Conservation (phyloP, 2,797 vertebrate species). For the Ceryle rudis region DNA sequence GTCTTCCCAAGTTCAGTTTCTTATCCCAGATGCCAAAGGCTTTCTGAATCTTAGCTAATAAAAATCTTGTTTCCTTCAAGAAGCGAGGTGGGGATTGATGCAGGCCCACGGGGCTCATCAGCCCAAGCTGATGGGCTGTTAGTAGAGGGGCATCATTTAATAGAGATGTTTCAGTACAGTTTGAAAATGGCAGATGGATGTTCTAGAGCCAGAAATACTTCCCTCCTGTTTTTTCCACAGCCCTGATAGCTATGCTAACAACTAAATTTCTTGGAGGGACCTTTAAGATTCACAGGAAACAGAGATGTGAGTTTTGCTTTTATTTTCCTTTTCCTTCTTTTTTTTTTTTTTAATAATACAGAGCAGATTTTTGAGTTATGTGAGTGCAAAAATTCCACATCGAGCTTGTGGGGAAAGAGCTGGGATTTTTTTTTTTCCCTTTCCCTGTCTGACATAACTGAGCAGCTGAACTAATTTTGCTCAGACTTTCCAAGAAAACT, state of each 20-base stretch:
- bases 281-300: neutral
- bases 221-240: neutral
- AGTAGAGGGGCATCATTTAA: neutral
- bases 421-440: neutral
- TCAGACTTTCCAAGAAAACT: slow-evolving; percentile 53
- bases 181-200: neutral
- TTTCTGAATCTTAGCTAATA: neutral
- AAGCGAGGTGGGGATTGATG: neutral
- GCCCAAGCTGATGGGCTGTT: neutral
- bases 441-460: neutral
- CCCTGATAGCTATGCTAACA: neutral
- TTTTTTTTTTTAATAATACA: neutral
- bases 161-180: neutral
- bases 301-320: neutral
- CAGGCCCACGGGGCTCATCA: neutral
- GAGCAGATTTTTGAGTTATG: neutral
- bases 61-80: neutral
- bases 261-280: neutral
- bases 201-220: neutral
- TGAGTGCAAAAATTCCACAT: neutral
- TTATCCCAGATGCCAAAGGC: neutral
- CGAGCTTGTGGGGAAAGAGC: neutral
- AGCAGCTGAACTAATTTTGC: slow-evolving; percentile 23
- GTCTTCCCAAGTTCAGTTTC: neutral
- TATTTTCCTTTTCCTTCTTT: neutral